These are phyloP conservation scores for Rapana venosa DNA, from an alignment of 2,888 invertebrate species.

Conservation along the genomic window DNA sequence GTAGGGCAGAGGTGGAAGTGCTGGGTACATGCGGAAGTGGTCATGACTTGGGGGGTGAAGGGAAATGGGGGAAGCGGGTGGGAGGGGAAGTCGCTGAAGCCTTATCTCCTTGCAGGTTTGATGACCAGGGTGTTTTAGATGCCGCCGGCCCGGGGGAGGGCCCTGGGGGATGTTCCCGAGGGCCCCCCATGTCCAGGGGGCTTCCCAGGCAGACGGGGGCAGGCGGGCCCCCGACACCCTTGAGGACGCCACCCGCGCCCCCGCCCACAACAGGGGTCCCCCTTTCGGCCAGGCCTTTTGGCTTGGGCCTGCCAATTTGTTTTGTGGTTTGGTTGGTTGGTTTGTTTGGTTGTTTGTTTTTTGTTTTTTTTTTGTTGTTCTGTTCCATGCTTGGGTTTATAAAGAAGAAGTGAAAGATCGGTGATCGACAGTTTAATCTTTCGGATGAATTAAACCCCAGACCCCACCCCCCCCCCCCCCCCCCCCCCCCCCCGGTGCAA, in stretches of 20 bases:
- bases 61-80: conserved; percentile 78
- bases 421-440: too few species aligned
- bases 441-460: too few species aligned
- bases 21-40: conserved; percentile 75
- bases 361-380: not conserved
- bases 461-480: too few species aligned
- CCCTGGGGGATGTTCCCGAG: conserved; percentile 71
- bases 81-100: conserved; percentile 79
- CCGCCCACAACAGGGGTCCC: too few species aligned
- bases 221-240: conserved; percentile 62
- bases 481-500: too few species aligned
- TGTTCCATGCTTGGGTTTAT: not conserved
- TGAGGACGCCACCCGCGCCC: conserved; percentile 48
- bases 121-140: conserved; percentile 73
- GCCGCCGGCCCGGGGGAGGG: conserved; percentile 62
- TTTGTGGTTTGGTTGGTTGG: not conserved
- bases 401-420: too few species aligned
- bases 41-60: conserved; percentile 77
- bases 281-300: too few species aligned
- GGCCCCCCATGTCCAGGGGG: conserved; percentile 66
- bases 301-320: not conserved
- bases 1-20: conserved; percentile 69
- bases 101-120: conserved; percentile 78
- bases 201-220: conserved; percentile 60
- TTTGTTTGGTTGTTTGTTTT: not conserved